A percentile compares a stretch with the other conserved stretches of the same genome.
These are phyloP conservation scores for Tarsius wallacei DNA, from an alignment of 2,797 vertebrate genomes.

Conservation along the genomic window DNA sequence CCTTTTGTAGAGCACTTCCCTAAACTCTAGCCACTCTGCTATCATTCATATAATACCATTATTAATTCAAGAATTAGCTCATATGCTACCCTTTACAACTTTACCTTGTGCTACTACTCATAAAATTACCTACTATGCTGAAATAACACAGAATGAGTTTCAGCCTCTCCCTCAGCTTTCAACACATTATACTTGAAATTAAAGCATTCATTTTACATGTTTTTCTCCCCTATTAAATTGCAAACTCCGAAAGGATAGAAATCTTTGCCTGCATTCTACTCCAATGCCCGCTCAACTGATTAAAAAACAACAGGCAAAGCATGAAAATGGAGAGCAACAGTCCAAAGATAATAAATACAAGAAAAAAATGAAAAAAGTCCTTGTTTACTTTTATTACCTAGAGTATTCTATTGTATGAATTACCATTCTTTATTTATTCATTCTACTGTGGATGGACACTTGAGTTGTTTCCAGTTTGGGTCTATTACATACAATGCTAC, in stretches of 20 bases:
- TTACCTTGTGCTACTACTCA: neutral
- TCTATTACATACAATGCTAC: neutral
- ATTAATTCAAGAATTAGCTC: constrained; percentile 7
- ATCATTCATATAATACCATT: neutral
- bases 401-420: neutral
- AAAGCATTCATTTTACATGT: neutral
- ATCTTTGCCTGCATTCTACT: neutral
- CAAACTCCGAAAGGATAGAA: neutral
- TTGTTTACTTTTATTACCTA: neutral
- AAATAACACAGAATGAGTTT: neutral
- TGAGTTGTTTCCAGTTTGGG: neutral
- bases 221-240: neutral
- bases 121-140: neutral
- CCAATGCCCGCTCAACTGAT: neutral
- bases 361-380: neutral
- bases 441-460: neutral
- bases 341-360: neutral
- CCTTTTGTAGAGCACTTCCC: neutral
- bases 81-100: neutral
- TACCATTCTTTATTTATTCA: neutral
- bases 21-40: neutral
- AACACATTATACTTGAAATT: neutral
- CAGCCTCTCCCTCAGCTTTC: neutral
- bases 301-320: neutral
- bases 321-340: neutral